Evolutionary conservation across 2,113 vertebrate species (phyloP).

Genomic region (Tragelaphus imberbis): DNA sequence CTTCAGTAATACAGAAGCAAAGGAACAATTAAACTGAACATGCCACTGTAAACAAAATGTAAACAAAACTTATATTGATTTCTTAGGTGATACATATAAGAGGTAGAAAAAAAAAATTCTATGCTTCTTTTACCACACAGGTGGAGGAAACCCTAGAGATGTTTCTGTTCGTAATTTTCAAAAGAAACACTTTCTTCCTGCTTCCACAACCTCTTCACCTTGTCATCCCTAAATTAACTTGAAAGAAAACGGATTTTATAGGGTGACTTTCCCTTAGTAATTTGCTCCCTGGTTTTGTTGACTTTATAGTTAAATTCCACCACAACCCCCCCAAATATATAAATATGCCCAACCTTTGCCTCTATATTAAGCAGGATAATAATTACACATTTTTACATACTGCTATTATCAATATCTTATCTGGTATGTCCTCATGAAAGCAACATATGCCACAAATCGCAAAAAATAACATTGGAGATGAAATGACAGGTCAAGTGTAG

Average conservation of each 20-base stretch:
- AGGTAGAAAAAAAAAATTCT: not conserved
- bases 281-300: constrained; percentile 64
- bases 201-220: constrained; percentile 70
- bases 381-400: not conserved
- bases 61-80: constrained; percentile 55
- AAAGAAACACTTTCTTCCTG: constrained; percentile 65
- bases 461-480: constrained; percentile 15
- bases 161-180: constrained; percentile 68
- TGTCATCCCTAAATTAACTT: constrained; percentile 62
- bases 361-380: constrained; percentile 55
- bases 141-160: constrained; percentile 58
- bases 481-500: not conserved
- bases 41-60: constrained; percentile 60
- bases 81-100: constrained; percentile 26
- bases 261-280: constrained; percentile 67
- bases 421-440: not conserved
- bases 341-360: constrained; percentile 46
- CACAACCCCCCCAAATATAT: not conserved
- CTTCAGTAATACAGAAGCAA: constrained; percentile 57
- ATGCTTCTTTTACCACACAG: constrained; percentile 43
- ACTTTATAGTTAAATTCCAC: not conserved
- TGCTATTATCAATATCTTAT: not conserved
- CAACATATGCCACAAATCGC: constrained; percentile 16
- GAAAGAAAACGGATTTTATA: constrained; percentile 50
- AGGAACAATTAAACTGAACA: constrained; percentile 43